Percentiles rank a stretch among this genome's conserved stretches.
These are phyloP conservation scores for Andinoacara biseriatus DNA, from an alignment of 2,113 vertebrate species.

Conservation along the genomic window DNA sequence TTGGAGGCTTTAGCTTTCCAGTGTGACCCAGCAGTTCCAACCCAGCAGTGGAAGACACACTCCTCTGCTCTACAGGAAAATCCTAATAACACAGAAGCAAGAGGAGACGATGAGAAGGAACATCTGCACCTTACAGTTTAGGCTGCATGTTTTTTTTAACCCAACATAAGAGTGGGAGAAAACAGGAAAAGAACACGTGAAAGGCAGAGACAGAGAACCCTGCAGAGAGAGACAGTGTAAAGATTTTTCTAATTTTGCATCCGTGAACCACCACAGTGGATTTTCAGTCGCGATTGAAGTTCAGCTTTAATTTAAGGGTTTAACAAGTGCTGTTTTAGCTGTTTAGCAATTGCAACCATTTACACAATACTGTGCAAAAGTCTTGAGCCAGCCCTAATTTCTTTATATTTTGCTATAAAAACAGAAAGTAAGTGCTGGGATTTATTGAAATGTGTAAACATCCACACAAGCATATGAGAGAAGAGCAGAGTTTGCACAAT, in stretches of 20 bases:
- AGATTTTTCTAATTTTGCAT: background rate
- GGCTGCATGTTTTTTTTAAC: constrained; percentile 32
- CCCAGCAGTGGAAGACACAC: constrained; percentile 66
- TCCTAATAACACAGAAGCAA: constrained; percentile 47
- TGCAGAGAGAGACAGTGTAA: background rate
- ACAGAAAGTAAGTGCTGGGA: background rate
- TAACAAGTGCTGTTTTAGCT: background rate
- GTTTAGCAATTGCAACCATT: background rate
- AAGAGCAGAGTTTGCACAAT: background rate
- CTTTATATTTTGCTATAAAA: background rate
- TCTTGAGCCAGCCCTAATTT: background rate
- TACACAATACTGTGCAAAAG: background rate
- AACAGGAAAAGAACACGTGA: background rate
- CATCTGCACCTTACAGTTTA: constrained; percentile 39
- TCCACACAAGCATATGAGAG: background rate
- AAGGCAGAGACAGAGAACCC: background rate
- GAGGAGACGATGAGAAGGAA: constrained; percentile 8
- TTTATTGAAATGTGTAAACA: background rate
- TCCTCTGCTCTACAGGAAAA: constrained; percentile 62
- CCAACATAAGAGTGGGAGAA: background rate
- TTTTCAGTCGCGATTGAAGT: background rate
- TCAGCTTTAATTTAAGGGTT: background rate
- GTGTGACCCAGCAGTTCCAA: constrained; percentile 67
- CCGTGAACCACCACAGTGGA: background rate
- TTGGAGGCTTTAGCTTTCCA: constrained; percentile 63